Evolutionary conservation across 2,797 vertebrate species (phyloP), one percentile per base, ranked within the genome.

Genomic region (Fistularia tabacaria): DNA sequence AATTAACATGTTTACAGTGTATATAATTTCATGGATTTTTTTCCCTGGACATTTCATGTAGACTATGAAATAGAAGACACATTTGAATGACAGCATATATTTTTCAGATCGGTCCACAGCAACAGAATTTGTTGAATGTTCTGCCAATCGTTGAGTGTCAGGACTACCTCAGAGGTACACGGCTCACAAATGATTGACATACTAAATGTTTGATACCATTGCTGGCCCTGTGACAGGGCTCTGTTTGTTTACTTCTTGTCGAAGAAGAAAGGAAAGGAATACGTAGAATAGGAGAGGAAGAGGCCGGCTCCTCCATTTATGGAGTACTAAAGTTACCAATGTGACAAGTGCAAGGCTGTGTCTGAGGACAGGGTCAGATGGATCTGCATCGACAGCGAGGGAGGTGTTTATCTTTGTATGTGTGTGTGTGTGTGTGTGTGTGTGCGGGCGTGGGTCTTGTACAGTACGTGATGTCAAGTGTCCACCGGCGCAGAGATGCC

Each of bases 401-500:
- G 59, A 38, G 37, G 12, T 14, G 67, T 54, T 52, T 68, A 57
- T 59, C 57, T 9, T 45, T 45, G 13, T 48, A 51, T 46, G 48
- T 64, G 47, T 38, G 45, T 40, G 10, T 25, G 38, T 40, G 53
- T 37, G 36, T 45, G 42, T 51, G 10, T 49, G 59, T 50, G 50
- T 62, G 57, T 36, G 49, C n/a, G 53, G 1, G 36, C 38, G 11
- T 46, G 57, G 57, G 61, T 69, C 74, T 70, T 69, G 69, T 76
- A 12, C 48, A 46, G 44, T 38, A 37, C 65, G 14, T 74, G 57
- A 64, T 64, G 76, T 79, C 73, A 72, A 66, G 62, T 56, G 63
- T 82, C 73, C 64, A 66, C 85, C 70, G 69, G 50, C 63, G 65
- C 38, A 53, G 66, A 74, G 77, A 82, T 85, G 68, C 66, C 77